These are phyloP conservation scores for Zaprionus ghesquierei DNA, from an alignment of 1,140 invertebrate genomes.

Conservation along the genomic window DNA sequence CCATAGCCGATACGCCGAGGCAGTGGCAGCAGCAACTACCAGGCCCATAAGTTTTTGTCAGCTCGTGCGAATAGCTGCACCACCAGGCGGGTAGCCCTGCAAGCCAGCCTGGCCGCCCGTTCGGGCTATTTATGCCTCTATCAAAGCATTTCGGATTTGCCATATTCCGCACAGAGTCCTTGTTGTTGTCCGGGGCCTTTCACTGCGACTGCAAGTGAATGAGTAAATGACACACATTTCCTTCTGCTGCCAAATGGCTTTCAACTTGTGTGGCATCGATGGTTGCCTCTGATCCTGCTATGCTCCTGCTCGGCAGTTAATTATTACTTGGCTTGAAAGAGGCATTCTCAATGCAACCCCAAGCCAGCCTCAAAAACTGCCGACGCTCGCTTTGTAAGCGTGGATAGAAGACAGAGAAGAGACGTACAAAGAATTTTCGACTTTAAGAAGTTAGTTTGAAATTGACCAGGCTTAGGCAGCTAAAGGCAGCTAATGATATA, in stretches of 20 bases:
- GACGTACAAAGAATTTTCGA: neutral
- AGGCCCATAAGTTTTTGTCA: conserved; percentile 48
- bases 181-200: neutral
- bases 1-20: conserved; percentile 48
- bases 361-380: neutral
- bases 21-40: conserved; percentile 3
- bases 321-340: neutral
- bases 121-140: conserved; percentile 57
- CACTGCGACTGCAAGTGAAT: neutral
- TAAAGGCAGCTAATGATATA: neutral
- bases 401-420: neutral
- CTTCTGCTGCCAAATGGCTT: conserved; percentile 19
- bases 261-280: conserved; percentile 10
- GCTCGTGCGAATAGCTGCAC: conserved; percentile 39
- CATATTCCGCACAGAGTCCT: conserved; percentile 23
- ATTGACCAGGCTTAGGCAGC: neutral
- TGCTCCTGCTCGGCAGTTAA: neutral
- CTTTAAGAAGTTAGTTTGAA: neutral
- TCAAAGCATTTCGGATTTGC: conserved; percentile 29
- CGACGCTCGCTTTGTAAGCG: neutral
- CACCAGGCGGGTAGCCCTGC: neutral
- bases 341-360: neutral
- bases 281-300: neutral
- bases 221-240: conserved; percentile 7
- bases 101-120: conserved; percentile 11